Percentiles rank a stretch among this genome's conserved stretches.
Conservation (phyloP, 2,888 invertebrate species). For the Perithous albicinctus region DNA sequence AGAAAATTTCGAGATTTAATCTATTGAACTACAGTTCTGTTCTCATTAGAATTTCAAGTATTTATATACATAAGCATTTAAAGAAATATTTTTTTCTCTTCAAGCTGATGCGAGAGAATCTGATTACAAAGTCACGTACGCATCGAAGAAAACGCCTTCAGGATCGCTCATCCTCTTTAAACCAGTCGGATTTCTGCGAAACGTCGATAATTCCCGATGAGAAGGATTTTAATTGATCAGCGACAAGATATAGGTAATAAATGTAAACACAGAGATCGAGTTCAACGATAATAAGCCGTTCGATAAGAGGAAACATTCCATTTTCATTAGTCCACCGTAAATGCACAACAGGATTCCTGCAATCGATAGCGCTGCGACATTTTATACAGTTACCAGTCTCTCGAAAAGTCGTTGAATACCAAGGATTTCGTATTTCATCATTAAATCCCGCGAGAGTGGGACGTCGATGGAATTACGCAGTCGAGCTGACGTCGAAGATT, state of each 20-base stretch:
- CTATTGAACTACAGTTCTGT: neutral
- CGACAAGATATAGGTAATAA: slow-evolving; percentile 8
- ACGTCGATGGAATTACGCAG: slow-evolving; percentile 21
- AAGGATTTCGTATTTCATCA: slow-evolving; percentile 1
- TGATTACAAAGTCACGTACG: neutral
- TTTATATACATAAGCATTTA: neutral
- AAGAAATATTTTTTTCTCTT: neutral
- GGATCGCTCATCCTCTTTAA: neutral
- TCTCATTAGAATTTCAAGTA: neutral
- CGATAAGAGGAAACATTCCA: slow-evolving; percentile 2
- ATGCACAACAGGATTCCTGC: slow-evolving; percentile 13
- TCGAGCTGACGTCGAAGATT: slow-evolving; percentile 43
- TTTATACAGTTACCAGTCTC: neutral
- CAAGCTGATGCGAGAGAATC: neutral
- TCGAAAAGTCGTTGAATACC: neutral
- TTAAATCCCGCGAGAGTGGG: neutral
- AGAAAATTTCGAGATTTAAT: neutral
- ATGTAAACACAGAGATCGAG: neutral
- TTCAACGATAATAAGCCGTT: neutral
- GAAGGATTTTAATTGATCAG: slow-evolving; percentile 30
- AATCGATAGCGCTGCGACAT: neutral
- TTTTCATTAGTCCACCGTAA: slow-evolving; percentile 18
- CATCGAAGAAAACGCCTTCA: neutral
- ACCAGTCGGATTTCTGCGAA: neutral
- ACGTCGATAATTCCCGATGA: neutral